A percentile compares a stretch with the other conserved stretches of the same genome.
These are phyloP conservation scores for Austrolebias charrua DNA, from an alignment of 2,797 vertebrate species.

Conservation along the genomic window DNA sequence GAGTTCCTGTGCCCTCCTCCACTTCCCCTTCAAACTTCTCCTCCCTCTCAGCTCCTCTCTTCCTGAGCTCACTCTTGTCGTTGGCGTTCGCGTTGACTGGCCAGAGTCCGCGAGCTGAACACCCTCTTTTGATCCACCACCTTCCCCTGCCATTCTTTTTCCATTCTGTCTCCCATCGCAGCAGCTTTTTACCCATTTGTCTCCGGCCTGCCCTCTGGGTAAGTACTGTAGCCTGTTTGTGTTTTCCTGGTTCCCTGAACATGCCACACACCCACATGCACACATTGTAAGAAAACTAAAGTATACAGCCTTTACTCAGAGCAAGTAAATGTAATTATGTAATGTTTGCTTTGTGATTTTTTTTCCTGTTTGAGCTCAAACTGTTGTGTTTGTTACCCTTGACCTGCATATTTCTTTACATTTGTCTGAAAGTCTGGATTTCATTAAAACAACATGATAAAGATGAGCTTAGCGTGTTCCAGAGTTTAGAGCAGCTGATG, in stretches of 20 bases:
- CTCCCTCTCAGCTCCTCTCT: conserved; percentile 56
- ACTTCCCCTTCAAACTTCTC: conserved; percentile 61
- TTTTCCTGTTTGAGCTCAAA: conserved; percentile 33
- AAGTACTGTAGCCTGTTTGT: conserved; percentile 72
- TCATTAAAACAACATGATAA: conserved; percentile 55
- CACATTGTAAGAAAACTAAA: conserved; percentile 13
- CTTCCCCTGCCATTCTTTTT: conserved; percentile 37
- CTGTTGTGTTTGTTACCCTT: conserved; percentile 24
- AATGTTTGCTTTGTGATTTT: not conserved
- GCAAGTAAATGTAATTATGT: conserved; percentile 5
- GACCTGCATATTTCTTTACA: conserved; percentile 56
- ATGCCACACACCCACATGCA: conserved; percentile 30
- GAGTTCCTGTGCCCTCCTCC: conserved; percentile 60
- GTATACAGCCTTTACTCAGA: conserved; percentile 5
- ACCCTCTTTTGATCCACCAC: conserved; percentile 54
- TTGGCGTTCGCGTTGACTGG: conserved; percentile 88
- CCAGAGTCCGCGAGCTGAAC: conserved; percentile 88
- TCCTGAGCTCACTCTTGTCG: conserved; percentile 68
- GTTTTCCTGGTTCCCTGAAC: conserved; percentile 57
- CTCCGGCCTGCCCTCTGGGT: conserved; percentile 67
- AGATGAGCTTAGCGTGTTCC: conserved; percentile 24
- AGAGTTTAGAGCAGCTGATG: conserved; percentile 6
- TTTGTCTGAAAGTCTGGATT: conserved; percentile 66
- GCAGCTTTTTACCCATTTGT: conserved; percentile 46
- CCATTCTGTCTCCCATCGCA: conserved; percentile 17